These are phyloP conservation scores for Phrynocephalus guinanensis DNA, from an alignment of 2,797 vertebrate species.

Conservation along the genomic window DNA sequence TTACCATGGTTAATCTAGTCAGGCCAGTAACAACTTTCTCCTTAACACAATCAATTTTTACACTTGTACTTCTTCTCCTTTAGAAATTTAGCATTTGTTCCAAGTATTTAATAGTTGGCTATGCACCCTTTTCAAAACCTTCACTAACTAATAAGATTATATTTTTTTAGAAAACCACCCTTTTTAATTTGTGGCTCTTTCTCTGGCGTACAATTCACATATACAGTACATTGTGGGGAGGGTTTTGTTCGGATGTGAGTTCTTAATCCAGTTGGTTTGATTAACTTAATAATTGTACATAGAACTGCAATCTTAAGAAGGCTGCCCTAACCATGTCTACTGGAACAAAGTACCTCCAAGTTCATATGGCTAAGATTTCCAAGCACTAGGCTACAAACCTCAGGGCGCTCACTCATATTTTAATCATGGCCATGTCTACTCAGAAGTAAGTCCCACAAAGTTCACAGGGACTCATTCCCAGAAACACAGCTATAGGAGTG, in stretches of 20 bases:
- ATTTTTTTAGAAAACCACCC: not conserved
- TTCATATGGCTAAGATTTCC: not conserved
- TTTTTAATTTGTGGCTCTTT: not conserved
- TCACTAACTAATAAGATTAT: not conserved
- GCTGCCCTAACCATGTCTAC: not conserved
- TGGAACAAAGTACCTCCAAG: not conserved
- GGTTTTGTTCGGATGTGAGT: not conserved
- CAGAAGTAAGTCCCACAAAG: not conserved
- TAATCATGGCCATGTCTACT: not conserved
- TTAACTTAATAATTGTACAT: not conserved
- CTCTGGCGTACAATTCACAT: not conserved
- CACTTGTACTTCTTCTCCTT: constrained; percentile 61
- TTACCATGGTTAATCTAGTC: constrained; percentile 84
- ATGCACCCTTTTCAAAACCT: constrained; percentile 33
- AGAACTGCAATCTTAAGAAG: not conserved
- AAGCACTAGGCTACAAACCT: not conserved
- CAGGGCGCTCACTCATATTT: not conserved
- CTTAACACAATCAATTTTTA: constrained; percentile 73
- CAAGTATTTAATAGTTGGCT: constrained; percentile 47
- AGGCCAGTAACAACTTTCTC: constrained; percentile 80
- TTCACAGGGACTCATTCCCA: not conserved
- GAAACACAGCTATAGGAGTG: not conserved
- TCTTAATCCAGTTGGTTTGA: too few species aligned
- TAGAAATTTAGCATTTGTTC: constrained; percentile 46
- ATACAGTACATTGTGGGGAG: not conserved